Evolutionary conservation across 1,140 invertebrate genomes (phyloP).

Genomic region (Scaptomyza graminum): DNA sequence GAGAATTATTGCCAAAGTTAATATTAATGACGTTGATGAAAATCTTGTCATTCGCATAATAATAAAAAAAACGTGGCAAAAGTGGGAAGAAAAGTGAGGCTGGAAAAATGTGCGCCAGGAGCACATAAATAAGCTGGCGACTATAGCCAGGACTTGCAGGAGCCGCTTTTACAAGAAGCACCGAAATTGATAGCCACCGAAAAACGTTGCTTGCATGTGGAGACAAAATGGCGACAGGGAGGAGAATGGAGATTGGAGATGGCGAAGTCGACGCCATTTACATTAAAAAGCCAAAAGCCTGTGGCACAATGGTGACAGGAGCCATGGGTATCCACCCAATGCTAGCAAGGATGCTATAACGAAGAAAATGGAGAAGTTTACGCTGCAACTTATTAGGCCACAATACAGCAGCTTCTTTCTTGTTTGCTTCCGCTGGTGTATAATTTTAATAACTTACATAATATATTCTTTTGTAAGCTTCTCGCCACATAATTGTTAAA

Average conservation of each 20-base stretch:
- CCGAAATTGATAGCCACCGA: slow-evolving; percentile 74
- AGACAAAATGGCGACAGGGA: slow-evolving; percentile 35
- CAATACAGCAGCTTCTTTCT: background rate
- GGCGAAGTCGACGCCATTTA: slow-evolving; percentile 70
- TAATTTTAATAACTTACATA: slow-evolving; percentile 82
- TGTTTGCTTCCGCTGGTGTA: slow-evolving; percentile 60
- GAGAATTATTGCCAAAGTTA: slow-evolving; percentile 82
- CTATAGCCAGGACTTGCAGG: slow-evolving; percentile 34
- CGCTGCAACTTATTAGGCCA: slow-evolving; percentile 62
- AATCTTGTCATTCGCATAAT: slow-evolving; percentile 77
- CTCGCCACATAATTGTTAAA: slow-evolving; percentile 79
- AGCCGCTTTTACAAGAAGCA: slow-evolving; percentile 60
- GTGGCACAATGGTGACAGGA: slow-evolving; percentile 41
- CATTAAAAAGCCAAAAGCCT: slow-evolving; percentile 71
- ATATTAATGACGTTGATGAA: slow-evolving; percentile 83
- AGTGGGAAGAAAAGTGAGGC: slow-evolving; percentile 17
- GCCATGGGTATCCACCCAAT: slow-evolving; percentile 20
- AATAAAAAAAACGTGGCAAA: slow-evolving; percentile 49
- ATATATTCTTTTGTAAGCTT: slow-evolving; percentile 78
- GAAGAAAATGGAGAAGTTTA: no score
- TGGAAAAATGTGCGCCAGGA: slow-evolving; percentile 56
- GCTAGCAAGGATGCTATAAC: slow-evolving; percentile 12
- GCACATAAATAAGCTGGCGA: slow-evolving; percentile 70
- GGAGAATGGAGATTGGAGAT: background rate
- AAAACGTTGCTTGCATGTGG: slow-evolving; percentile 58